Conservation (phyloP, 2,113 vertebrate species). For the Ondatra zibethicus region DNA sequence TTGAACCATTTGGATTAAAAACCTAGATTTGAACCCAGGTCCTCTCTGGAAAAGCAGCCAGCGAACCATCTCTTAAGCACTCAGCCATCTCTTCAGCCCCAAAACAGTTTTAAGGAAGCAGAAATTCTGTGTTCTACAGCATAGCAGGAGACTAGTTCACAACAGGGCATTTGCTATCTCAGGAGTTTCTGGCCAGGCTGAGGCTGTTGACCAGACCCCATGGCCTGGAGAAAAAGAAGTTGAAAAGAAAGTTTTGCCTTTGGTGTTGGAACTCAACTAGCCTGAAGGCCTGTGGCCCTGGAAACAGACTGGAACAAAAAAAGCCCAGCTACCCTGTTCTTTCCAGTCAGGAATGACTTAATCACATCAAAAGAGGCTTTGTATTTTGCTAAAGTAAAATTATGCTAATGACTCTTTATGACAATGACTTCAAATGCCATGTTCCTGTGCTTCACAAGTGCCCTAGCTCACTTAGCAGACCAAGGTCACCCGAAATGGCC, state of each 20-base stretch:
- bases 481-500: not conserved
- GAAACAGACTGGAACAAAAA: not conserved
- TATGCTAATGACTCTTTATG: not conserved
- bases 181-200: not conserved
- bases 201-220: not conserved
- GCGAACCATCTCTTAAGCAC: not conserved
- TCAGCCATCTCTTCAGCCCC: not conserved
- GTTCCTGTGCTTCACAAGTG: not conserved
- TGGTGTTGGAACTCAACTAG: not conserved
- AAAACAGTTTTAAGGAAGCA: not conserved
- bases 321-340: not conserved
- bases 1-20: no score
- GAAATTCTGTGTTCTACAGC: not conserved
- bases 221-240: not conserved
- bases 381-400: constrained; percentile 38
- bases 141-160: not conserved
- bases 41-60: not conserved
- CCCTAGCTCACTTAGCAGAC: not conserved
- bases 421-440: not conserved
- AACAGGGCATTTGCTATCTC: not conserved
- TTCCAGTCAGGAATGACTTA: not conserved
- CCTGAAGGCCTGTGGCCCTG: not conserved
- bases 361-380: not conserved
- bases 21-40: not conserved
- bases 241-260: not conserved